These are phyloP conservation scores for Pangasius sanitwongsei DNA, from an alignment of 2,797 vertebrate genomes.

Conservation along the genomic window DNA sequence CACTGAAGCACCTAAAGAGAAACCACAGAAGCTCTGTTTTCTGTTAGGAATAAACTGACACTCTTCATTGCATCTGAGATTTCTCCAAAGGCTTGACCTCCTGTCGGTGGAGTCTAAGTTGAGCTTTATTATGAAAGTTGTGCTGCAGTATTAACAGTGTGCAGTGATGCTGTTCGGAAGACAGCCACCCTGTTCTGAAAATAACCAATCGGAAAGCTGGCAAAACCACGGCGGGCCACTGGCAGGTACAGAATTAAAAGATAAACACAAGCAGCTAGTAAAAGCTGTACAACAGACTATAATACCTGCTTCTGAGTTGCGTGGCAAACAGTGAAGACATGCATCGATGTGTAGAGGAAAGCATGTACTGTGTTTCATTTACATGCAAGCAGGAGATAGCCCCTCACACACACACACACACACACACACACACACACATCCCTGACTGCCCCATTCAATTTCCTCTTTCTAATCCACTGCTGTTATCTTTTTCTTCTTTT, in stretches of 20 bases:
- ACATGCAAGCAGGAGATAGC: neutral
- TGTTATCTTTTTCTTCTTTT: neutral
- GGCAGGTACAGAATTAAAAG: slow-evolving; percentile 59
- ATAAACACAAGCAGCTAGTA: slow-evolving; percentile 51
- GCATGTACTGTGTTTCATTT: neutral
- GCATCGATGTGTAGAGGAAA: neutral
- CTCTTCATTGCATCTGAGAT: neutral
- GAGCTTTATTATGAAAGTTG: slow-evolving; percentile 15
- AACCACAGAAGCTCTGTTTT: neutral
- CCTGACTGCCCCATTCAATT: neutral
- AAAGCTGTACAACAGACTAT: slow-evolving; percentile 45
- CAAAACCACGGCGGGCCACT: slow-evolving; percentile 63
- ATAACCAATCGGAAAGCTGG: slow-evolving; percentile 66
- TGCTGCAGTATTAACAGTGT: neutral
- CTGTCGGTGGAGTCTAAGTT: neutral
- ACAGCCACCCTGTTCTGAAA: slow-evolving; percentile 65
- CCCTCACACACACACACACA: neutral
- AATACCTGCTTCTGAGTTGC: slow-evolving; percentile 54
- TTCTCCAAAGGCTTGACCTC: slow-evolving; percentile 7
- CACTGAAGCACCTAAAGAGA: neutral
- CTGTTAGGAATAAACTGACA: neutral
- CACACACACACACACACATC: neutral
- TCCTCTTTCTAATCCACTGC: neutral
- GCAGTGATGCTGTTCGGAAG: slow-evolving; percentile 48
- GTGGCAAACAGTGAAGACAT: slow-evolving; percentile 10